These are phyloP conservation scores for Pseudochirops cupreus DNA, from an alignment of 2,797 vertebrate genomes.

Conservation along the genomic window DNA sequence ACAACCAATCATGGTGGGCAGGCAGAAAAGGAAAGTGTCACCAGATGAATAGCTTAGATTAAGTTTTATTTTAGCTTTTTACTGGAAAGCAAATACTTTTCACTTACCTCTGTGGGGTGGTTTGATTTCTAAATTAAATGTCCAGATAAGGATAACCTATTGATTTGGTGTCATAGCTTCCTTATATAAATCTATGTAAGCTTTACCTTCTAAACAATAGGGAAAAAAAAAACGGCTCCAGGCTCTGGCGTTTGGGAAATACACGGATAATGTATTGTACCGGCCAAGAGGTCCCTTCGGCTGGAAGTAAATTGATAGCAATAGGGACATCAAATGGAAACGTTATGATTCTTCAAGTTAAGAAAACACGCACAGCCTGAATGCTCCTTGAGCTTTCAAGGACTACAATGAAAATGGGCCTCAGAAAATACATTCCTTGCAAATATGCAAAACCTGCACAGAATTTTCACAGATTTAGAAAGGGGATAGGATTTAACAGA, in stretches of 20 bases:
- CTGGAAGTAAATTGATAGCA: conserved; percentile 33
- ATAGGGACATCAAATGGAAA: not conserved
- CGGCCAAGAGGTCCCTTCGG: conserved; percentile 7
- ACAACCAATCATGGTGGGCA: not conserved
- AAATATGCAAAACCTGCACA: conserved; percentile 44
- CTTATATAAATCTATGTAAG: conserved; percentile 48
- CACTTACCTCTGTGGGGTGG: not conserved
- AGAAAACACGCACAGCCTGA: not conserved
- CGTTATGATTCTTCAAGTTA: not conserved
- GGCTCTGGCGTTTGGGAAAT: not conserved
- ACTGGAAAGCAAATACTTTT: conserved; percentile 8
- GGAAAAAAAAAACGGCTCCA: not conserved
- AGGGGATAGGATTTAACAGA: conserved; percentile 13
- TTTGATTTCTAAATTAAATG: conserved; percentile 52
- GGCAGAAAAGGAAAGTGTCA: not conserved
- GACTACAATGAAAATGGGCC: conserved; percentile 17
- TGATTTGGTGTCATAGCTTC: conserved; percentile 1
- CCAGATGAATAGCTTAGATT: conserved; percentile 28
- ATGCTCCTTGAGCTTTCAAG: conserved; percentile 21
- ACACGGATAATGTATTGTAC: not conserved
- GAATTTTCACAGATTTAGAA: conserved; percentile 55
- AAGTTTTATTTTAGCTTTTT: conserved; percentile 8
- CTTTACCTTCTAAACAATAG: conserved; percentile 31
- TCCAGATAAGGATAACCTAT: conserved; percentile 19
- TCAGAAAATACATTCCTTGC: conserved; percentile 30